Evolutionary conservation across 2,888 invertebrate species (phyloP).

Genomic region (Cantharis nigra): DNA sequence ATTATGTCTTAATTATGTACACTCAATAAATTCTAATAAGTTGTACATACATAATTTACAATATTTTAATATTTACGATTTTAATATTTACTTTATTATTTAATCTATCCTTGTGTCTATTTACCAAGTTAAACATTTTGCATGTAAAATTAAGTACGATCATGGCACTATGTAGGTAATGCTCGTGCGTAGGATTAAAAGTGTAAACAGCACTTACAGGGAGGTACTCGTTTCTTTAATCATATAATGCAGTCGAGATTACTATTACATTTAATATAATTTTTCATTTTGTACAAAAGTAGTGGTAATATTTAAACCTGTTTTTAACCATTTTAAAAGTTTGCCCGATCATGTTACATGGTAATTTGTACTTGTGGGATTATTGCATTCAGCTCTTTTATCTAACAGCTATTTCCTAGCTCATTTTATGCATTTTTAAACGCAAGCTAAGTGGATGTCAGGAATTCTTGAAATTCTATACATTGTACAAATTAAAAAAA

Average conservation of each 20-base stretch:
- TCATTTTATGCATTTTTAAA: neutral
- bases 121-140: neutral
- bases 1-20: neutral
- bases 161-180: neutral
- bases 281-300: neutral
- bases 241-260: neutral
- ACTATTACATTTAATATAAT: neutral
- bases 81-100: neutral
- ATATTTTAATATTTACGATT: neutral
- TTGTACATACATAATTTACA: neutral
- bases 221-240: neutral
- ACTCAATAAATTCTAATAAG: neutral
- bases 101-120: slow-evolving; percentile 1
- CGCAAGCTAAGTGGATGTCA: neutral
- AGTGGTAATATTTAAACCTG: neutral
- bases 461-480: neutral
- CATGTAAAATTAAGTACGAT: neutral
- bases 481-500: neutral
- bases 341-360: neutral
- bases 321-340: neutral
- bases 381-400: neutral
- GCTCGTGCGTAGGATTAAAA: neutral
- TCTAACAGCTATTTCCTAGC: neutral
- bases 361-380: slow-evolving; percentile 1
- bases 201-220: neutral